Evolutionary conservation across 30 jellyfish, hydroid and myxozoan species (phyloP).

Genomic region (Aurelia aurita): DNA sequence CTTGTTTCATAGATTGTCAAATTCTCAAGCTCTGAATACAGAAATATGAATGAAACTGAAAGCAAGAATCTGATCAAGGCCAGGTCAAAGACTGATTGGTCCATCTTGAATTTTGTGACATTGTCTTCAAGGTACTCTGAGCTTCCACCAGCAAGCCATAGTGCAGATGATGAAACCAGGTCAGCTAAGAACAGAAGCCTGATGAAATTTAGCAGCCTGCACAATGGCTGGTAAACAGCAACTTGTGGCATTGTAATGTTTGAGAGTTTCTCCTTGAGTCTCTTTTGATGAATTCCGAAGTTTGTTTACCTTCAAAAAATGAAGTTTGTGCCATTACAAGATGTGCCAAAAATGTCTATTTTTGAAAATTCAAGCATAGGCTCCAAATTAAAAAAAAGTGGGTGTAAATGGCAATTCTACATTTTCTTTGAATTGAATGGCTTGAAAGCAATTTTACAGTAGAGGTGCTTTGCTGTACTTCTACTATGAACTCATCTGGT

Average conservation of each 20-base stretch:
- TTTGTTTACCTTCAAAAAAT: too few species aligned
- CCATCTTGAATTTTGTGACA: constrained; percentile 66
- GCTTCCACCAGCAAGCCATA: constrained; percentile 80
- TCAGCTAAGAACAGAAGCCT: constrained; percentile 55
- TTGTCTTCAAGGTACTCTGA: constrained; percentile 64
- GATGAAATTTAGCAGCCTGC: constrained; percentile 40
- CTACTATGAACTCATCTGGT: too few species aligned
- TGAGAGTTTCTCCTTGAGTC: neutral
- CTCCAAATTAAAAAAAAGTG: too few species aligned
- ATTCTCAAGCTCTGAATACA: constrained; percentile 63
- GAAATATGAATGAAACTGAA: constrained; percentile 40
- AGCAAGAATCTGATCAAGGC: constrained; percentile 74
- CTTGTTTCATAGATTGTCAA: constrained; percentile 14
- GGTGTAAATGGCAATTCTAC: too few species aligned
- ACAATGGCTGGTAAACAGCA: constrained; percentile 34
- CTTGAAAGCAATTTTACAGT: too few species aligned
- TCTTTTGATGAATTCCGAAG: too few species aligned
- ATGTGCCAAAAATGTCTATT: too few species aligned
- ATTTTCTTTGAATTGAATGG: too few species aligned
- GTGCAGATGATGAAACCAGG: constrained; percentile 49
- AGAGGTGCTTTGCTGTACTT: too few species aligned
- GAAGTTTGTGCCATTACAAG: too few species aligned
- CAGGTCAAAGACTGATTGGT: constrained; percentile 79
- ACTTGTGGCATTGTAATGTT: constrained; percentile 10
- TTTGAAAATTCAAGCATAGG: too few species aligned